Percentiles rank a stretch among this genome's conserved stretches.
phyloP scores from a whole-genome alignment of 2,888 invertebrate species.

The Sminthurinus aureus region DNA sequence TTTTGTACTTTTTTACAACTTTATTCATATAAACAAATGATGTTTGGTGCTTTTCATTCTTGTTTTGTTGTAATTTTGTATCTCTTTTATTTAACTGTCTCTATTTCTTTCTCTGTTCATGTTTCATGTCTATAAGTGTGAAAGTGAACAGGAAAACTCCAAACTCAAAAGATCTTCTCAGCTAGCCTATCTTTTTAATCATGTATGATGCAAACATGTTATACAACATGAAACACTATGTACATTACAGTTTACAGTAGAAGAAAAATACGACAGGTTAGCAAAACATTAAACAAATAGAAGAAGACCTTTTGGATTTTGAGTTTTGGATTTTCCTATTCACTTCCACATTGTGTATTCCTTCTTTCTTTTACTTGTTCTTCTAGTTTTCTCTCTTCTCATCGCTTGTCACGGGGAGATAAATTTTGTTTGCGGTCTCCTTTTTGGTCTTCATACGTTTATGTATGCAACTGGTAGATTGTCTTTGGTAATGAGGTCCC shows the following conservation, averaged over 20 bases:
- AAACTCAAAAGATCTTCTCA: too few species aligned
- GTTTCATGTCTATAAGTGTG: too few species aligned
- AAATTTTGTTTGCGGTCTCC: conserved; percentile 36
- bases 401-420: conserved; percentile 37
- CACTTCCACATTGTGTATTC: background rate
- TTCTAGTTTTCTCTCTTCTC: conserved; percentile 25
- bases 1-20: background rate
- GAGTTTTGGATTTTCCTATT: background rate
- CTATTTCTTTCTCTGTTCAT: too few species aligned
- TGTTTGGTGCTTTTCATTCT: background rate
- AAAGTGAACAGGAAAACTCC: too few species aligned
- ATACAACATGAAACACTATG: background rate
- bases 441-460: conserved; percentile 12
- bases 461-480: conserved; percentile 38
- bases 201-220: too few species aligned
- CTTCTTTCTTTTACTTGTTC: conserved; percentile 3
- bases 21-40: background rate
- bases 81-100: too few species aligned
- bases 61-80: too few species aligned
- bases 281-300: too few species aligned
- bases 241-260: too few species aligned
- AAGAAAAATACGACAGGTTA: background rate
- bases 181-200: too few species aligned
- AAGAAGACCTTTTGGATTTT: background rate
- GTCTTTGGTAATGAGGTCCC: conserved; percentile 36